These are phyloP conservation scores for Boloria euphrosyne DNA, from an alignment of 2,888 invertebrate species.

Conservation along the genomic window DNA sequence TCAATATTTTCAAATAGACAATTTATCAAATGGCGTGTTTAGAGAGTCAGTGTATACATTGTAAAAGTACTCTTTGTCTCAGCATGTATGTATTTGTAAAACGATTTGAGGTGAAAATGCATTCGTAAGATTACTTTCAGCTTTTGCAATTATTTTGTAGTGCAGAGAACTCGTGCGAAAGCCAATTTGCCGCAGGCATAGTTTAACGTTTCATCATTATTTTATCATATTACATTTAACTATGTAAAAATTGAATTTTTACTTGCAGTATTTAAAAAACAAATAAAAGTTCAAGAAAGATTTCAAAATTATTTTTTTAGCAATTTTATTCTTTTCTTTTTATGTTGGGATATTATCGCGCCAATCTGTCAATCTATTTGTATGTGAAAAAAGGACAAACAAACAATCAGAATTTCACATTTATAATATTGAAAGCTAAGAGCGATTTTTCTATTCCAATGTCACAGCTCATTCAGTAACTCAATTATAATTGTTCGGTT, in stretches of 20 bases:
- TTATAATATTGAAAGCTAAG: neutral
- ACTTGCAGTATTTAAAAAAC: too few species aligned
- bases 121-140: conserved; percentile 10
- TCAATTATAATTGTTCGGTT: conserved; percentile 39
- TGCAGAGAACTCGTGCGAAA: conserved; percentile 3
- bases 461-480: conserved; percentile 22
- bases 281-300: too few species aligned
- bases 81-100: conserved; percentile 4
- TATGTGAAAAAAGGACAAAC: too few species aligned
- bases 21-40: conserved; percentile 10
- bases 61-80: neutral
- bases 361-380: too few species aligned
- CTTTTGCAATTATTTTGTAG: conserved; percentile 14
- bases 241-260: too few species aligned
- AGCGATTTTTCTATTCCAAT: neutral
- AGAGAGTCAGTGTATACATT: conserved; percentile 8
- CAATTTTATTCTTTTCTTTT: too few species aligned
- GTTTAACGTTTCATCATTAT: conserved; percentile 2
- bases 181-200: neutral
- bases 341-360: too few species aligned
- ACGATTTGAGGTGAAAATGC: conserved; percentile 16
- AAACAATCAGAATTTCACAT: neutral
- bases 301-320: too few species aligned
- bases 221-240: too few species aligned
- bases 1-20: conserved; percentile 18